Evolutionary conservation across 2,888 invertebrate genomes (phyloP).

Genomic region (Drosophila mulleri): DNA sequence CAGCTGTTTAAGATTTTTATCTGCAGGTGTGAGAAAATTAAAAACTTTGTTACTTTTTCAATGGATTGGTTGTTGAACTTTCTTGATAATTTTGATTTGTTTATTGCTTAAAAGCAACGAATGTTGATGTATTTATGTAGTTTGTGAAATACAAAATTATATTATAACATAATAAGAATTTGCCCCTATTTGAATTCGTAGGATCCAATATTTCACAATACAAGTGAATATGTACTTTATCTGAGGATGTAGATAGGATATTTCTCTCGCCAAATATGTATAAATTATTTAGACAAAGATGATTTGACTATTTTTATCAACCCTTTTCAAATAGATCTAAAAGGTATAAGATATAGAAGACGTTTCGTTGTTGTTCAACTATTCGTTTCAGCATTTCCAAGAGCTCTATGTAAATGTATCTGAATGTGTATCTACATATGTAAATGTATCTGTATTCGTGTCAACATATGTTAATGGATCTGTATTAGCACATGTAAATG

Average conservation of each 20-base stretch:
- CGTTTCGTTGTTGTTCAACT: neutral
- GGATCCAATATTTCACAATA: neutral
- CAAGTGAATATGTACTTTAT: neutral
- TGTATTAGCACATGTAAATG: neutral
- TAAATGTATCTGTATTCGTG: neutral
- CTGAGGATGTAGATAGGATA: neutral
- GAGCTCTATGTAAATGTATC: neutral
- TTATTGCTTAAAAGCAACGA: neutral
- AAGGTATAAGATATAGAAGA: neutral
- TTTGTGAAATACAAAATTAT: neutral
- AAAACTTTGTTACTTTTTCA: neutral
- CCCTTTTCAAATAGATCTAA: neutral
- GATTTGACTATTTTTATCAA: neutral
- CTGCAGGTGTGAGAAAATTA: neutral
- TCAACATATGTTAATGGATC: neutral
- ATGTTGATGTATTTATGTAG: neutral
- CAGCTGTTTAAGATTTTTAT: conserved; percentile 16
- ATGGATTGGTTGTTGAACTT: neutral
- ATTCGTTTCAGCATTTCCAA: neutral
- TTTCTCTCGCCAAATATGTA: neutral
- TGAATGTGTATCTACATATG: neutral
- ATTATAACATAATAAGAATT: too few species aligned
- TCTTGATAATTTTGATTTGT: neutral
- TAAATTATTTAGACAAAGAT: neutral
- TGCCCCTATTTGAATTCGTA: neutral